phyloP scores from a whole-genome alignment of 1,140 invertebrate species.

The Cherax quadricarinatus region DNA sequence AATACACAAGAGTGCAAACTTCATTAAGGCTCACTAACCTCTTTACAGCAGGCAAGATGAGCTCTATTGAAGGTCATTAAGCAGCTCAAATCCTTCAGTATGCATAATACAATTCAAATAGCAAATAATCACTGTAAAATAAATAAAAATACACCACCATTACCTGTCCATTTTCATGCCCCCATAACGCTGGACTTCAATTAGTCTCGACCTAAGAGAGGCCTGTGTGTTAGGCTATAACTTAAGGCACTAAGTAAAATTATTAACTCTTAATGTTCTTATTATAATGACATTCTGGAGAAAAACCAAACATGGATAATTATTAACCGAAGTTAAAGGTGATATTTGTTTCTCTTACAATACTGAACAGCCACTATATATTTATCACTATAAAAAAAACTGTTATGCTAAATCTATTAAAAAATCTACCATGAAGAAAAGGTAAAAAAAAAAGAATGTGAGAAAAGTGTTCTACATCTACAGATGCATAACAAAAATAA shows the following conservation, averaged over 20 bases:
- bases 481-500: neutral
- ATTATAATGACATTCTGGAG: neutral
- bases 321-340: neutral
- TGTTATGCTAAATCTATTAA: neutral
- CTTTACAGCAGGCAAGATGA: conserved; percentile 31
- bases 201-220: conserved; percentile 65
- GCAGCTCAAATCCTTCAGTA: conserved; percentile 47
- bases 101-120: conserved; percentile 7
- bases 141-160: conserved; percentile 23
- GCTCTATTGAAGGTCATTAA: conserved; percentile 41
- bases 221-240: conserved; percentile 49
- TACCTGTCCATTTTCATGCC: conserved; percentile 51
- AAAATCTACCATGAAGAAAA: neutral
- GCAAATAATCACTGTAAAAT: conserved; percentile 10
- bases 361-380: neutral
- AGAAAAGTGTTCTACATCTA: neutral
- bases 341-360: neutral
- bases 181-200: conserved; percentile 63
- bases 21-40: conserved; percentile 38
- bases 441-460: neutral
- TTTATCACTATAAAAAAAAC: neutral
- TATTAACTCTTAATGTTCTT: neutral
- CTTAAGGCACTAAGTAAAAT: conserved; percentile 37
- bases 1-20: conserved; percentile 28
- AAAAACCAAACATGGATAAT: neutral